Evolutionary conservation across 2,888 invertebrate species (phyloP), one percentile per base, ranked within the genome.

Genomic region (Thysanoteuthis rhombus): DNA sequence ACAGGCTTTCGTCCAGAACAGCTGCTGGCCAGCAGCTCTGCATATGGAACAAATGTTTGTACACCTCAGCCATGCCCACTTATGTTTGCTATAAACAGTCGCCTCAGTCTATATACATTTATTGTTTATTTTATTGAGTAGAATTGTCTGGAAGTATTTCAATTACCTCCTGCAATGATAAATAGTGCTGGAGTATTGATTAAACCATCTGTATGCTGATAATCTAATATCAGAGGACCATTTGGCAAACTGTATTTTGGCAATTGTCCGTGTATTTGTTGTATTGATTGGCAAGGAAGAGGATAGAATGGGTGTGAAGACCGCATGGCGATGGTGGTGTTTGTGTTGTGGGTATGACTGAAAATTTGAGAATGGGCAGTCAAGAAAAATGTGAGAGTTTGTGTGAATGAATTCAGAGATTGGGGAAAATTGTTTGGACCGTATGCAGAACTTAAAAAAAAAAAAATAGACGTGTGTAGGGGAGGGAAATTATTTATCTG

Each of bases 51-150:
- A 75, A 75, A 75, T 75, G 75, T 75, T 75, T 75, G 75, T 36
- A 75, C 75, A 75, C 75, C n/a, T 75, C 75, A 75, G 36, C n/a
- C n/a, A 16, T 75, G 75, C 75, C 75, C 75, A 75, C 75, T 75
- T 75, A 75, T 75, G 36, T 75, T 75, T 75, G 75, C 75, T 75
- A n/a, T n/a, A 75, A 75, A 75, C 75, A 75, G 16, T 75, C 75
- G 75, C 75, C 75, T 75, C 75, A 75, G n/a, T 75, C 75, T 75
- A 75, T 75, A 75, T 75, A 75, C 75, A 16, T 75, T 75, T 75
- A 75, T 75, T 75, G 75, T 75, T 75, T 75, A 75, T 75, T 75
- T 75, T 75, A 75, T 75, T 75, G 75, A 75, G 75, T 75, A 75
- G 75, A 75, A 75, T 75, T n/a, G 75, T 75, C 75, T 75, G 75